phyloP scores from a whole-genome alignment of 2,888 invertebrate species.

The Nemotelus pantherinus region DNA sequence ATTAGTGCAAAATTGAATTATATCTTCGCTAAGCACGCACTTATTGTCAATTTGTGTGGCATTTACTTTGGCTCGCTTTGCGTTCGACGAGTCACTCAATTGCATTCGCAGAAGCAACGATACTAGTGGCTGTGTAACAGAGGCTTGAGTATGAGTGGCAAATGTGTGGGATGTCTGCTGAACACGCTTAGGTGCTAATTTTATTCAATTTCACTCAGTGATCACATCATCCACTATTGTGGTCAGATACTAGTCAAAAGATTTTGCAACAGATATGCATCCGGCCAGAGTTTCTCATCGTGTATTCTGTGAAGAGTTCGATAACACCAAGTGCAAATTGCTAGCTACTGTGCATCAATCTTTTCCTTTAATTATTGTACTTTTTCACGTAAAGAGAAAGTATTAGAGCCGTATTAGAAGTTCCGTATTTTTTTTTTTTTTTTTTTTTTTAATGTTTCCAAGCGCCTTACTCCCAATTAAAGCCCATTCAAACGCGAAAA shows the following conservation, averaged over 20 bases:
- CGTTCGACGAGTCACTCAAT: slow-evolving; percentile 2
- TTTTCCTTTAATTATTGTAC: too few relatives aligned
- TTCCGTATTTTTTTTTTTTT: too few relatives aligned
- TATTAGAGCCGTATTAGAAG: too few relatives aligned
- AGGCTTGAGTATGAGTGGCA: not conserved
- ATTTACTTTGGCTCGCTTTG: not conserved
- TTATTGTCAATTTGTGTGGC: slow-evolving; percentile 18
- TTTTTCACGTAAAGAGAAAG: too few relatives aligned
- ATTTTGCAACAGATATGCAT: too few relatives aligned
- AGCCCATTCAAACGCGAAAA: too few relatives aligned
- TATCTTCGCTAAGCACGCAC: slow-evolving; percentile 34
- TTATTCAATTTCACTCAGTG: slow-evolving; percentile 25
- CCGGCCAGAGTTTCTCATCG: too few relatives aligned
- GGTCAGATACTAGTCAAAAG: not conserved
- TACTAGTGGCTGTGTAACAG: not conserved
- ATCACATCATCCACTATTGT: not conserved
- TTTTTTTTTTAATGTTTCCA: too few relatives aligned
- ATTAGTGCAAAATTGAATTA: slow-evolving; percentile 44
- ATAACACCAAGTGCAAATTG: not conserved
- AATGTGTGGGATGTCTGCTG: slow-evolving; percentile 14
- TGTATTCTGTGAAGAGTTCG: not conserved
- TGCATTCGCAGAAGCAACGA: not conserved
- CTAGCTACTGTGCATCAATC: too few relatives aligned
- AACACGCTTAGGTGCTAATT: slow-evolving; percentile 26
- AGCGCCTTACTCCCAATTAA: too few relatives aligned